Conservation (phyloP, 37 sponge, comb jelly and placozoan genomes). For the Corticium candelabrum region DNA sequence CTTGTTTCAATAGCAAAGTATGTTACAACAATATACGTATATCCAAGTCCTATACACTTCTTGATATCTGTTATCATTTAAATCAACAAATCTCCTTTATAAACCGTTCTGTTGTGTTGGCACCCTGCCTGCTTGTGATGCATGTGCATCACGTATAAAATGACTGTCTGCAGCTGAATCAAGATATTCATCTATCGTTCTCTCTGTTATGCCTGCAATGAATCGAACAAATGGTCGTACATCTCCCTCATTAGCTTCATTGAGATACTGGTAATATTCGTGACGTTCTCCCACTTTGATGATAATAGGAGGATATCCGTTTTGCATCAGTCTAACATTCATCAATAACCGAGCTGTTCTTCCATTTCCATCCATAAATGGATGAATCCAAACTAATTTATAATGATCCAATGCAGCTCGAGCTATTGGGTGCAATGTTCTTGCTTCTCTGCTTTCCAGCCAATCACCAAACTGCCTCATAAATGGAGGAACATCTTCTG, state of each 20-base stretch:
- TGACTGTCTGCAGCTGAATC: background rate
- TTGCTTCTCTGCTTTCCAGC: constrained; percentile 28
- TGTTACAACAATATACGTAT: too few relatives aligned
- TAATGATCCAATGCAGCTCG: constrained; percentile 37
- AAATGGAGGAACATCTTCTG: constrained; percentile 24
- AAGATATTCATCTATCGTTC: constrained; percentile 31
- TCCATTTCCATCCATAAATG: constrained; percentile 46
- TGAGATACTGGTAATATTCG: constrained; percentile 25
- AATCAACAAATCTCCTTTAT: too few relatives aligned
- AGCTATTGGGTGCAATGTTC: constrained; percentile 27
- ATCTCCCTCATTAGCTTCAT: constrained; percentile 28
- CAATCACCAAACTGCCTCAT: constrained; percentile 25
- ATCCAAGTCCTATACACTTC: too few relatives aligned
- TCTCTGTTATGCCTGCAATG: constrained; percentile 24
- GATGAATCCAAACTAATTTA: constrained; percentile 35
- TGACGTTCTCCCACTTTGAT: constrained; percentile 24
- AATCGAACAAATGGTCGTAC: constrained; percentile 33
- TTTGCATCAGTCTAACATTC: constrained; percentile 30
- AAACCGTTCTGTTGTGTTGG: too few relatives aligned
- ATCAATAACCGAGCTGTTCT: constrained; percentile 25
- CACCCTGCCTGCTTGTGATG: too few relatives aligned
- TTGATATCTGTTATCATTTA: too few relatives aligned
- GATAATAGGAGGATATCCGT: constrained; percentile 36
- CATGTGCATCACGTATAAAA: background rate
- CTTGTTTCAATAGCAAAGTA: too few relatives aligned